Evolutionary conservation across 2,797 vertebrate species (phyloP).

Genomic region (Lepilemur ruficaudatus): DNA sequence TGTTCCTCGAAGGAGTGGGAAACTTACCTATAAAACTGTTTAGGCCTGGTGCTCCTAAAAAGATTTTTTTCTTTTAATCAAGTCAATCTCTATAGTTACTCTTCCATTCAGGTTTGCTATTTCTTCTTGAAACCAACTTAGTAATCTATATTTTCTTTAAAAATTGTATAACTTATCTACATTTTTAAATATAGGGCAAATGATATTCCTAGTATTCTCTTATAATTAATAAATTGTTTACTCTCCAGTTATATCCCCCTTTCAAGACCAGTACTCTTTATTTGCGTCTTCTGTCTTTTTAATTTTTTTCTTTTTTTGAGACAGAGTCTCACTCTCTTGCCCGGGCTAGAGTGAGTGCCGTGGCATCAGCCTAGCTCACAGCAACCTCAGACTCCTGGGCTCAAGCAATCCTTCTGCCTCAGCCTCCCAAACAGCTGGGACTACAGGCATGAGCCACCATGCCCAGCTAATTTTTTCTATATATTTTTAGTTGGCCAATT

Average conservation of each 20-base stretch:
- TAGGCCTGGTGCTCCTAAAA: not conserved
- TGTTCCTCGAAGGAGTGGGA: not conserved
- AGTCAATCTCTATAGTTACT: not conserved
- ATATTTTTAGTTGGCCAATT: too few species aligned
- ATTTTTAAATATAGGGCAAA: not conserved
- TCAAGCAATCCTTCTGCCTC: too few species aligned
- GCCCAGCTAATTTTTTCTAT: too few species aligned
- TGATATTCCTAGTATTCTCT: not conserved
- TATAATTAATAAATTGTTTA: not conserved
- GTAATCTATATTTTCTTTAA: not conserved
- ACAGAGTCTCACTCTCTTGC: too few species aligned
- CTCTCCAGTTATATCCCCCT: not conserved
- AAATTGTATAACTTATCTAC: not conserved
- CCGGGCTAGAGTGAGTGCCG: too few species aligned
- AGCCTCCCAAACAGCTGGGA: too few species aligned
- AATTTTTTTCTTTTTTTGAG: too few species aligned
- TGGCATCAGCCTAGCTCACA: too few species aligned
- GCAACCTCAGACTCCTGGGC: too few species aligned
- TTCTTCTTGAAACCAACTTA: conserved; percentile 8
- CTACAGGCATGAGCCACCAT: too few species aligned
- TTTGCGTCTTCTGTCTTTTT: not conserved
- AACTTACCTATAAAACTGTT: not conserved
- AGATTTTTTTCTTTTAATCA: not conserved
- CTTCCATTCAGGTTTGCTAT: not conserved
- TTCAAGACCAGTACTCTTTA: not conserved